phyloP scores from a whole-genome alignment of 2,113 vertebrate species.

The Paramormyrops kingsleyae region DNA sequence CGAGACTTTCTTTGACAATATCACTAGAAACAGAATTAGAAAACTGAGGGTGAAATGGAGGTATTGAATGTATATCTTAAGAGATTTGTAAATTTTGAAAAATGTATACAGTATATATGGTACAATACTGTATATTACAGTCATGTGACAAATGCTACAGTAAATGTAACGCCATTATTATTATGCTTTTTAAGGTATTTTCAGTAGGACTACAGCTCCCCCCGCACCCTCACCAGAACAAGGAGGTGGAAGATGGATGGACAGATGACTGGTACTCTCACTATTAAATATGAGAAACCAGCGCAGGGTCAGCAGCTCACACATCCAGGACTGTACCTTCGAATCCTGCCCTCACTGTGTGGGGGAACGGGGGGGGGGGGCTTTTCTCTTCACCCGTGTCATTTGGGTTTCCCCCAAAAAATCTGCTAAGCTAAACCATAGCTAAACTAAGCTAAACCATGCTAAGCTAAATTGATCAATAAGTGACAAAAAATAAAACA shows the following conservation, averaged over 20 bases:
- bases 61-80: not conserved
- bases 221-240: not conserved
- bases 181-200: not conserved
- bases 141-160: not conserved
- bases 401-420: not conserved
- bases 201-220: not conserved
- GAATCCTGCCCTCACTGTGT: not conserved
- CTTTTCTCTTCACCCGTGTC: not conserved
- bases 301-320: not conserved
- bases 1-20: not conserved
- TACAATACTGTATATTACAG: not conserved
- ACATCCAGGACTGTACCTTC: not conserved
- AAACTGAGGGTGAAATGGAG: not conserved
- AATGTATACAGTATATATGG: not conserved
- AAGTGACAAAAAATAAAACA: slow-evolving; percentile 16
- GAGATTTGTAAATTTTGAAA: not conserved
- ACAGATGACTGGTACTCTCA: not conserved
- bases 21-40: not conserved
- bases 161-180: not conserved
- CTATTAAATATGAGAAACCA: not conserved
- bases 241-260: not conserved
- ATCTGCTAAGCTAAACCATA: not conserved
- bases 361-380: not conserved
- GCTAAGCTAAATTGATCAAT: not conserved
- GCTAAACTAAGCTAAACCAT: not conserved